Evolutionary conservation across 2,888 invertebrate genomes (phyloP).

Genomic region (Parapristionchus giblindavisi): DNA sequence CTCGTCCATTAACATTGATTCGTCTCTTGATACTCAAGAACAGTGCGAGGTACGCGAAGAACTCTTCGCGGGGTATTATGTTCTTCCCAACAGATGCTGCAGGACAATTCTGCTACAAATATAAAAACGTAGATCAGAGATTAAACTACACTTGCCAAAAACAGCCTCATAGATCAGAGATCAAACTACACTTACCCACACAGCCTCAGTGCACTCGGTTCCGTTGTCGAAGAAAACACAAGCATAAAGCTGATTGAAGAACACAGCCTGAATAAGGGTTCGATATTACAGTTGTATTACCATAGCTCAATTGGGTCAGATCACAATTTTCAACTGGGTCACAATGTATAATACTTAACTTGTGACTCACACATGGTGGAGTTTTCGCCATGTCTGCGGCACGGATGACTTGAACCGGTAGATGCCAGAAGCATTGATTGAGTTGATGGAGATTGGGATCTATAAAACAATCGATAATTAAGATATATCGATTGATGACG

Average conservation of each 20-base stretch:
- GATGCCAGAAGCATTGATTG: neutral
- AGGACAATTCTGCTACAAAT: no score
- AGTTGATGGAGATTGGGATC: neutral
- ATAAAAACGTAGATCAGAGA: no score
- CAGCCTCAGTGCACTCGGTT: constrained; percentile 16
- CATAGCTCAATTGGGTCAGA: no score
- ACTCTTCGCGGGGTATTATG: constrained; percentile 2
- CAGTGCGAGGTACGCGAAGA: neutral
- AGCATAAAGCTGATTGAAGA: constrained; percentile 14
- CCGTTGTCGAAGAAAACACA: neutral
- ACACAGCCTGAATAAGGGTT: neutral
- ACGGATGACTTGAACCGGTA: constrained; percentile 8
- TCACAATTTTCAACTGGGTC: neutral
- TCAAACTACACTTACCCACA: neutral
- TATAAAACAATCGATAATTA: neutral
- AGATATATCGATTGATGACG: neutral
- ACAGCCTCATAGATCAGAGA: neutral
- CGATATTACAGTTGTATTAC: neutral
- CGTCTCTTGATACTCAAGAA: neutral
- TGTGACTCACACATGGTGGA: neutral
- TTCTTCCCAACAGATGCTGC: neutral
- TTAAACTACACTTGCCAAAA: neutral
- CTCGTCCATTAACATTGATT: neutral
- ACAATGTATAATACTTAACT: no score
- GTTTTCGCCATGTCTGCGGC: neutral